Evolutionary conservation across 1,140 invertebrate species (phyloP), one percentile per base, ranked within the genome.

Genomic region (Akabosia matsudoensis): DNA sequence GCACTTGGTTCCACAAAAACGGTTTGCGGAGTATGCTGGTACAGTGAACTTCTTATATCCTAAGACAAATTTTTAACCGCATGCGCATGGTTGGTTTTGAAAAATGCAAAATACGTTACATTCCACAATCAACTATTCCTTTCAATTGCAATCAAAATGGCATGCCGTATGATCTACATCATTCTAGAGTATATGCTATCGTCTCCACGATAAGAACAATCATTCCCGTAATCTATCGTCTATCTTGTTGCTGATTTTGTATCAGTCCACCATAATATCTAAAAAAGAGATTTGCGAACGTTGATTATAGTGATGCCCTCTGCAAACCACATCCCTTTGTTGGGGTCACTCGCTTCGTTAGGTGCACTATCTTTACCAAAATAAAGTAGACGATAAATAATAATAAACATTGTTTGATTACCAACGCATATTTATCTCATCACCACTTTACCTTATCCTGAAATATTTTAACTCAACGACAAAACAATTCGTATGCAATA

Each of bases 171-270:
- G 61, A 67, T 67, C 37, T 45, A 45, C n/a, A n/a, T 45, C 37
- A 10, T 45, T 45, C 37, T 67, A 67, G 61, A 28, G 24, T 16
- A 16, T 10, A 22, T 61, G 26, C 10, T 22, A 16, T 28, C 28
- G 28, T 67, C 37, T 45, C 37, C 7, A 10, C 37, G 37, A 45
- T 45, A 45, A 45, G 18, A 45, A 45, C 7, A 45, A 56, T 56
- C 4, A 56, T 56, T 13, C 22, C 54, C n/a, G n/a, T 56, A 56
- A 56, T 56, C 54, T 56, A 4, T 56, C 13, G 24, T 56, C 54
- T 56, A 56, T 56, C 54, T 56, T 7, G 4, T 56, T 24, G 22
- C 54, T 56, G 54, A 56, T 56, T 56, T 56, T 56, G 54, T 56
- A 56, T 56, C 54, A 56, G 54, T 45, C 7, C n/a, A 56, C 24